phyloP scores from a whole-genome alignment of 2,113 vertebrate genomes.

The Lutjanus erythropterus region DNA sequence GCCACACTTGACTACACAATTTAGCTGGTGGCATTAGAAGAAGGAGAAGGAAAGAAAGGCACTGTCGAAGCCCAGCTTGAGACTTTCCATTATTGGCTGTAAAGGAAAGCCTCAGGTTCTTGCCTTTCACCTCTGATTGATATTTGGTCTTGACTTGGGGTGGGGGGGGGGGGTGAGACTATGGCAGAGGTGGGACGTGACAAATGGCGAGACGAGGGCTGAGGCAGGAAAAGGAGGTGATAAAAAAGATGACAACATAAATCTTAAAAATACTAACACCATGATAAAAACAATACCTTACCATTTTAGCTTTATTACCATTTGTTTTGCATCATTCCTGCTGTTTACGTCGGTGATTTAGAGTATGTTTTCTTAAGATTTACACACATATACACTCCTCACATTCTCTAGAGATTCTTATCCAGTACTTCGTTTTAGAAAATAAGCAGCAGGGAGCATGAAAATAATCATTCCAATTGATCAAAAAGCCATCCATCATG shows the following conservation, averaged over 20 bases:
- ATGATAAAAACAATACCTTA: conserved; percentile 6
- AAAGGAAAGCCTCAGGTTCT: conserved; percentile 44
- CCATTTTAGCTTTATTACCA: conserved; percentile 2
- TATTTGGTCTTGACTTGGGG: conserved; percentile 36
- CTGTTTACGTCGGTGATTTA: background rate
- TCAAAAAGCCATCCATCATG: conserved; percentile 56
- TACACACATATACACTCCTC: background rate
- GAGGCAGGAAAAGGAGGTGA: conserved; percentile 13
- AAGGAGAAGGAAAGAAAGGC: background rate
- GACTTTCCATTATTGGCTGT: conserved; percentile 37
- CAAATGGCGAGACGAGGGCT: background rate
- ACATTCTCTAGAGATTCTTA: background rate
- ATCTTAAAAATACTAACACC: conserved; percentile 22
- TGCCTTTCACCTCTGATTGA: conserved; percentile 43
- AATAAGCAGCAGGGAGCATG: conserved; percentile 44
- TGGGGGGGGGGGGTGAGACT: conserved; percentile 6
- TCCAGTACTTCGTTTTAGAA: conserved; percentile 34
- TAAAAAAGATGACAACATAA: conserved; percentile 10
- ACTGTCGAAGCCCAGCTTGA: conserved; percentile 3
- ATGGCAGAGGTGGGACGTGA: conserved; percentile 24
- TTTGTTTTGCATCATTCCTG: background rate
- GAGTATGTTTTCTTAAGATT: background rate
- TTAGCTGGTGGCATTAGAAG: background rate
- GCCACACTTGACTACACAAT: background rate
- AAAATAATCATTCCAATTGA: conserved; percentile 64